phyloP scores from a whole-genome alignment of 2,888 invertebrate species.

The Epistrophe grossulariae region DNA sequence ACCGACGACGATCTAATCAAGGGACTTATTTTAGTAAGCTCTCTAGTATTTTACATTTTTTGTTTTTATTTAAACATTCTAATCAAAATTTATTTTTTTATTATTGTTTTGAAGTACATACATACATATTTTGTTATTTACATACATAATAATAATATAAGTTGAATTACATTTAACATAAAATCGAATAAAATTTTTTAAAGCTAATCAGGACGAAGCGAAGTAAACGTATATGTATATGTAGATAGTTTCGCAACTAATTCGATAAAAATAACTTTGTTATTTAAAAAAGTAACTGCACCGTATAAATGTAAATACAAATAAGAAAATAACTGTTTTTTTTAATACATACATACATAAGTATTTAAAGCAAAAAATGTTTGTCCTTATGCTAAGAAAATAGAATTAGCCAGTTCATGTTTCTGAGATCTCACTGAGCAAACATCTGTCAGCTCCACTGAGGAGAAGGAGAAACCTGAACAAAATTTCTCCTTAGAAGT shows the following conservation, averaged over 20 bases:
- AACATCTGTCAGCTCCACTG: too few relatives aligned
- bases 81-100: conserved; percentile 21
- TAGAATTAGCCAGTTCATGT: too few relatives aligned
- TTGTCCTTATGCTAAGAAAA: neutral
- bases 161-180: conserved; percentile 27
- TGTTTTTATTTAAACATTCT: conserved; percentile 20
- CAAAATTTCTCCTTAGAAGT: too few relatives aligned
- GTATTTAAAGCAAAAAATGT: neutral
- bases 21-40: conserved; percentile 67
- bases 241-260: conserved; percentile 54
- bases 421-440: too few relatives aligned
- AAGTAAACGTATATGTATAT: conserved; percentile 34
- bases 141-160: neutral
- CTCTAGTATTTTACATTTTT: conserved; percentile 67
- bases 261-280: conserved; percentile 54
- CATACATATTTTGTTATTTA: conserved; percentile 43
- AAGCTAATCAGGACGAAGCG: conserved; percentile 63
- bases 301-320: conserved; percentile 31
- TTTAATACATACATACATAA: neutral
- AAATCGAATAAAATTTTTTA: conserved; percentile 28
- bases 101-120: conserved; percentile 2
- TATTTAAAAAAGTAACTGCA: conserved; percentile 54
- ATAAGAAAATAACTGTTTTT: neutral
- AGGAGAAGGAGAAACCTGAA: too few relatives aligned
- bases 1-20: neutral